phyloP scores from a whole-genome alignment of 2,888 invertebrate species.

The Oxyteleia sp. region DNA sequence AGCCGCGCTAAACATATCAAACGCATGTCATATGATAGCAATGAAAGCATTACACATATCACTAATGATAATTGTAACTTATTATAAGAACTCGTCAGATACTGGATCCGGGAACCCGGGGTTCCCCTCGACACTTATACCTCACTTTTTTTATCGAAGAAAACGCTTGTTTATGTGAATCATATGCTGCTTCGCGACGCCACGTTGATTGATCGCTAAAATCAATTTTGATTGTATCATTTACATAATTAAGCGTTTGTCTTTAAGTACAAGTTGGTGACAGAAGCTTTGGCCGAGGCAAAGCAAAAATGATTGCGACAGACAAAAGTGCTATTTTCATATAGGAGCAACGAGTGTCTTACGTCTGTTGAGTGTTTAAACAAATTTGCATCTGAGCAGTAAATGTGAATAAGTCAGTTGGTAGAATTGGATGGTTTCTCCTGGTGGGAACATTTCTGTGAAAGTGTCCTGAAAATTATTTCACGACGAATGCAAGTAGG shows the following conservation, averaged over 20 bases:
- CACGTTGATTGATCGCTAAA: constrained; percentile 15
- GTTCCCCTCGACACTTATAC: constrained; percentile 45
- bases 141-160: constrained; percentile 57
- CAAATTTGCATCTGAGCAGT: constrained; percentile 23
- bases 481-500: too few relatives aligned
- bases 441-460: neutral
- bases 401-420: constrained; percentile 14
- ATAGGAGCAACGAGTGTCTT: constrained; percentile 68
- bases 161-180: constrained; percentile 45
- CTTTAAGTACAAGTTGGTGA: constrained; percentile 61
- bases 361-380: constrained; percentile 53
- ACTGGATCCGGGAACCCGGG: constrained; percentile 15
- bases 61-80: constrained; percentile 63
- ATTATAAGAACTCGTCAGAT: constrained; percentile 45
- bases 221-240: constrained; percentile 21
- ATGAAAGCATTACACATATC: constrained; percentile 68
- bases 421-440: constrained; percentile 9
- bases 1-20: constrained; percentile 70
- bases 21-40: constrained; percentile 48
- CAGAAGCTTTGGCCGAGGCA: constrained; percentile 25
- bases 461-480: neutral
- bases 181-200: neutral
- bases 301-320: constrained; percentile 38
- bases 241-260: constrained; percentile 44
- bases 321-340: constrained; percentile 72